Evolutionary conservation across 2,888 invertebrate genomes (phyloP).

Genomic region (Empis livida): DNA sequence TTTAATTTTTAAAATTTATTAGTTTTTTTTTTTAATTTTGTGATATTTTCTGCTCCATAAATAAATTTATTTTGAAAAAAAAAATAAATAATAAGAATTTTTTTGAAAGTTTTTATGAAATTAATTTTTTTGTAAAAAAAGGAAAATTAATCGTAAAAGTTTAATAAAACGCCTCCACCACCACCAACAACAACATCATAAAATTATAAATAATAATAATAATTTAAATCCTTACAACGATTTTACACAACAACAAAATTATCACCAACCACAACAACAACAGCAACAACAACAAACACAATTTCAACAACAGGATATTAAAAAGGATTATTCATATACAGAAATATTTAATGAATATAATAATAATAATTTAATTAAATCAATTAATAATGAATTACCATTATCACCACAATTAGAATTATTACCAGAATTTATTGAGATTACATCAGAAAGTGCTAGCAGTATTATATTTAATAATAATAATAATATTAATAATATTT

Average conservation of each 20-base stretch:
- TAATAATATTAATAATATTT: background rate
- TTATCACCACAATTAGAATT: background rate
- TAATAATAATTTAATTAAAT: background rate
- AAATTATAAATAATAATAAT: background rate
- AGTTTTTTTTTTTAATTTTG: too few relatives aligned
- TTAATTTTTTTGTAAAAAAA: background rate
- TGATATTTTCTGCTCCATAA: too few relatives aligned
- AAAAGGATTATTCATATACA: background rate
- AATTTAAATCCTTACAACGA: background rate
- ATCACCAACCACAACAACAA: background rate
- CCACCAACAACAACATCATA: background rate
- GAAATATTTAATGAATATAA: background rate
- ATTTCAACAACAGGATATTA: background rate
- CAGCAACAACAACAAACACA: background rate
- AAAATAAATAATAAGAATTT: too few relatives aligned
- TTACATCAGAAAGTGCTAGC: background rate
- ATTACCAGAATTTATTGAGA: background rate
- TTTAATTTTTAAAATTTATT: too few relatives aligned
- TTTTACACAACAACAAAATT: background rate
- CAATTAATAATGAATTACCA: background rate
- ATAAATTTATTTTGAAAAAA: background rate
- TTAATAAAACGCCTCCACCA: background rate
- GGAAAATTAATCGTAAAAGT: background rate
- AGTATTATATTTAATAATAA: constrained; percentile 1
- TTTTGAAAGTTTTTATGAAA: too few relatives aligned